phyloP scores from a whole-genome alignment of 2,888 invertebrate species.

The Caradrina kadenii region DNA sequence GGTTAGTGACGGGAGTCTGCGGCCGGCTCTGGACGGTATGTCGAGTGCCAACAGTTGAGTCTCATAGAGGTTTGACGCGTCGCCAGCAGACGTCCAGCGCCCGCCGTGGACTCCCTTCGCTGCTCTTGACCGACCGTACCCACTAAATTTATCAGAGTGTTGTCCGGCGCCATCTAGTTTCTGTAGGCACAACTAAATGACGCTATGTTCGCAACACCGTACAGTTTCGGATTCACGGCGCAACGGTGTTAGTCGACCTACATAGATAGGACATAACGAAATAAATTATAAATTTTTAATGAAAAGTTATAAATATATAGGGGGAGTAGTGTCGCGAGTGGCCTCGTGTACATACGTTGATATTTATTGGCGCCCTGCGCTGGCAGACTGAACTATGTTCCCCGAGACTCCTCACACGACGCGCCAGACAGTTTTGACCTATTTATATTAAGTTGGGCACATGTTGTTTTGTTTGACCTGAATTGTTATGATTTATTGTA shows the following conservation, averaged over 20 bases:
- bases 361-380: constrained; percentile 88
- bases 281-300: constrained; percentile 89
- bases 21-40: constrained; percentile 40
- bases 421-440: constrained; percentile 87
- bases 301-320: constrained; percentile 84
- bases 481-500: constrained; percentile 91
- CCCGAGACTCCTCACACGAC: constrained; percentile 75
- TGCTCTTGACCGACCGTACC: constrained; percentile 57
- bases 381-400: constrained; percentile 81
- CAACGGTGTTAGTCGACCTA: constrained; percentile 79
- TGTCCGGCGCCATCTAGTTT: constrained; percentile 64
- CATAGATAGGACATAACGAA: constrained; percentile 90
- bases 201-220: constrained; percentile 56
- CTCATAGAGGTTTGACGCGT: constrained; percentile 22
- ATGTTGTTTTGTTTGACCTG: constrained; percentile 90
- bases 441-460: constrained; percentile 89
- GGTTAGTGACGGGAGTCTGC: constrained; percentile 51
- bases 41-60: constrained; percentile 31
- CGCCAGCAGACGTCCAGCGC: constrained; percentile 26
- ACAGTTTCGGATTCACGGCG: constrained; percentile 64
- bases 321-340: constrained; percentile 82
- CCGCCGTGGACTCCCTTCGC: constrained; percentile 49
- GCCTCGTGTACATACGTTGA: constrained; percentile 89
- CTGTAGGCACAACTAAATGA: constrained; percentile 58
- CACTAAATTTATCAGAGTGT: constrained; percentile 56